Evolutionary conservation across 2,113 vertebrate species (phyloP), one percentile per base, ranked within the genome.

Genomic region (Cryptotis parvus): DNA sequence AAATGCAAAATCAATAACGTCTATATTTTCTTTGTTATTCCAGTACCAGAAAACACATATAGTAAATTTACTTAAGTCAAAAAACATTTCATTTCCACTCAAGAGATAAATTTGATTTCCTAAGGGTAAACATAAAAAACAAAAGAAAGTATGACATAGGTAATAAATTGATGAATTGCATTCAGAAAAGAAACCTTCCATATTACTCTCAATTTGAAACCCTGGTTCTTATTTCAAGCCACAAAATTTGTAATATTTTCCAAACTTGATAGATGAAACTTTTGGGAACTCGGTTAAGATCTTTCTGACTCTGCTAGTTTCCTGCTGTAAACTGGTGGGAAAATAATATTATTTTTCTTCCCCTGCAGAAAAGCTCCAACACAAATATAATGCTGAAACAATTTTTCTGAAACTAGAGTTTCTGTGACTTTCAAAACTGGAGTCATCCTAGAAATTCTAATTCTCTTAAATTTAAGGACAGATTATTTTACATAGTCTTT

Each of bases 151-250:
- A 45, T 87, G 39, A 24, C 29, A 87, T 16, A 87, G 29, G 20
- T 63, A 90, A 92, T 78, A 87, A 90, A 79, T 41, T 63, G 45
- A 90, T 87, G 92, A 74, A 69, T 69, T 52, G 24, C 92, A 63
- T 29, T 65, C 58, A 49, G 66, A 37, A 74, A 52, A 7, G 7
- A 78, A 87, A 66, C 78, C 31, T 58, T 77, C 8, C 26, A 61
- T 79, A 75, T 90, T 79, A 61, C 14, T 79, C 33, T 90, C 12
- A 43, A 35, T 70, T 82, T 79, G 24, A 52, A 90, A 73, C 45
- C n/a, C 31, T 77, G 29, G 43, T 66, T 90, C 24, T 41, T 79
- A 87, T 74, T 94, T 84, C 84, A 75, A 24, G 3, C 10, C 39
- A 74, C 20, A 63, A 16, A 43, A 20, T 79, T 33, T 79, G 29